Evolutionary conservation across 53 echinoderm and acorn worm species (phyloP).

Genomic region (Antedon mediterranea): DNA sequence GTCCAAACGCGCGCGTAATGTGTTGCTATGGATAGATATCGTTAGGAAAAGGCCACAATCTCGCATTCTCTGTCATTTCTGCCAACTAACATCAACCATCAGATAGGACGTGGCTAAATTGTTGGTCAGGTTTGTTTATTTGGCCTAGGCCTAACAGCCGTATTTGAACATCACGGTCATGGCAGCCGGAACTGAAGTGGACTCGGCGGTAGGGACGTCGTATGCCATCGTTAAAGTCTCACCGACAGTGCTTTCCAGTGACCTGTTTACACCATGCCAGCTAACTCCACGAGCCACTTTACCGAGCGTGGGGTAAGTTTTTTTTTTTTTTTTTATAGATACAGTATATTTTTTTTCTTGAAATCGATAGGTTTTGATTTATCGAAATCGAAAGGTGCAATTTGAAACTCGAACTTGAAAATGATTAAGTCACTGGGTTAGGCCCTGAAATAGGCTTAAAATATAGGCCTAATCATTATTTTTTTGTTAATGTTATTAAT

Average conservation of each 20-base stretch:
- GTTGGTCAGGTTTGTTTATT: neutral
- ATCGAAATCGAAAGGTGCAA: too few relatives aligned
- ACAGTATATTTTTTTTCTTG: too few relatives aligned
- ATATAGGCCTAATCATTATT: too few relatives aligned
- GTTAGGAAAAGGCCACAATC: neutral
- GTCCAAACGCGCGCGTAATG: neutral
- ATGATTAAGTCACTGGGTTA: too few relatives aligned
- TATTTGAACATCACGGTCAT: neutral
- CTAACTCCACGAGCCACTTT: conserved; percentile 58
- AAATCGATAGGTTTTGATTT: too few relatives aligned
- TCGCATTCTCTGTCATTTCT: neutral
- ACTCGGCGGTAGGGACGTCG: neutral
- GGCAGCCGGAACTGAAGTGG: neutral
- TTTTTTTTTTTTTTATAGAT: too few relatives aligned
- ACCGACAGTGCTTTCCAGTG: conserved; percentile 78
- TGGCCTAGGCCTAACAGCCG: neutral
- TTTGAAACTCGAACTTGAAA: too few relatives aligned
- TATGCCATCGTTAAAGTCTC: conserved; percentile 16
- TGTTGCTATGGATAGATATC: neutral
- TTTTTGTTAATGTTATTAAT: too few relatives aligned
- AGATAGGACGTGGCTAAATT: neutral
- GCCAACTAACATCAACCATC: neutral
- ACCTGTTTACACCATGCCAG: conserved; percentile 67
- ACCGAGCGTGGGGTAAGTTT: conserved; percentile 65
- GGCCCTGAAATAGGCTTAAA: too few relatives aligned